Base-by-base conservation (phyloP, 2,797 vertebrate species). In the Syndactyla subalaris region DNA sequence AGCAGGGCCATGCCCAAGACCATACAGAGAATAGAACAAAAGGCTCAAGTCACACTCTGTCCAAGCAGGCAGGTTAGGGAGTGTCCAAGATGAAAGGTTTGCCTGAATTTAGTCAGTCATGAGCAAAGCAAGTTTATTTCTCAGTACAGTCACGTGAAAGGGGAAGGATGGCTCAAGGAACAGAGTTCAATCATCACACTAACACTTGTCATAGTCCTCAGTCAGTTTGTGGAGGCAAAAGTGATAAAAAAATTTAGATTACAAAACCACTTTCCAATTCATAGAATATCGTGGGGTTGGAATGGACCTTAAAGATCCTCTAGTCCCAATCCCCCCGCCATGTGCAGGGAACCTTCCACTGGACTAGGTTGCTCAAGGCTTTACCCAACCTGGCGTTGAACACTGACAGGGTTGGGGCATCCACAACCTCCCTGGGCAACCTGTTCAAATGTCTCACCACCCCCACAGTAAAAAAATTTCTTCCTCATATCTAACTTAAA, bases 81-180 rank as follows among this genome's bases (percentile, higher is more conserved):
- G 32, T n/a, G 27, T 74, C 39, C 58, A 51, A 9, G 70, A 38
- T 26, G 14, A 70, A 59, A 65, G n/a, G 20, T 59, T 36, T 45
- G 82, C 23, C 26, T 51, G 54, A 84, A 10, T 52, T 15, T 38
- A 90, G 32, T 32, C 61, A 83, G 46, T 39, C 52, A 38, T 10
- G 65, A 87, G 77, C 27, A 36, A 1, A 10, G 12, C 61, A 39
- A n/a, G 24, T 19, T 41, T 21, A 48, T 73, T 83, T 55, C 52
- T 45, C 71, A 59, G n/a, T 10, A 36, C 12, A 9, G 30, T 55
- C 62, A 58, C 0, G 0, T 5, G n/a, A 43, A 66, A 24, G 55
- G 14, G 74, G 46, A 38, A 46, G 55, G 41, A 85, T 26, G 36
- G 27, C 45, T 63, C 27, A 29, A 74, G 57, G 77, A 55, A 52